phyloP scores from a whole-genome alignment of 2,113 vertebrate genomes.

The Panthera uncia region DNA sequence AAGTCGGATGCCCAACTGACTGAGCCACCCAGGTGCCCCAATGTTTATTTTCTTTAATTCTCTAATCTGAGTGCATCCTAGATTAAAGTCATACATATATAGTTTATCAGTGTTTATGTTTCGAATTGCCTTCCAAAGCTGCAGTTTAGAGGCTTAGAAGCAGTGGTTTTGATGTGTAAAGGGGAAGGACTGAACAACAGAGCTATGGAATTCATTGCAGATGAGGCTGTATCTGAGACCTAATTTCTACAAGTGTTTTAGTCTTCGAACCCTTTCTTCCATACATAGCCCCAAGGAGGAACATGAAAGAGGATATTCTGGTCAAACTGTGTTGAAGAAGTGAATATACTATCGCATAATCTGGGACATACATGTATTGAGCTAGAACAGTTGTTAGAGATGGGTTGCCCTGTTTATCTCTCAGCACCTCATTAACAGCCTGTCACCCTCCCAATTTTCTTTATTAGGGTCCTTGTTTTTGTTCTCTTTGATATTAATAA shows the following conservation, averaged over 20 bases:
- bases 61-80: not conserved
- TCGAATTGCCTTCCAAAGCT: constrained; percentile 21
- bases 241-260: not conserved
- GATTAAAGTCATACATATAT: not conserved
- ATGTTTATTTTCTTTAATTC: constrained; percentile 27
- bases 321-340: not conserved
- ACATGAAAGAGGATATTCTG: not conserved
- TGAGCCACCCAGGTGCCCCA: not conserved
- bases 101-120: not conserved
- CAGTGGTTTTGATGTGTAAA: constrained; percentile 15
- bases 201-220: not conserved
- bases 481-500: constrained; percentile 49
- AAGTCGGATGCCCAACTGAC: too few species aligned
- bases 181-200: not conserved
- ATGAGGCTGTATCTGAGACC: not conserved
- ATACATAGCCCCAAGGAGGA: not conserved
- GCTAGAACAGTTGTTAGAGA: not conserved
- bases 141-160: not conserved
- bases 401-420: constrained; percentile 9
- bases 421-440: constrained; percentile 23
- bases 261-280: not conserved
- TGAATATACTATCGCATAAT: not conserved
- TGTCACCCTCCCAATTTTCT: not conserved
- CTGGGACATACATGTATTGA: not conserved
- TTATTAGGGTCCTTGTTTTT: constrained; percentile 23